Evolutionary conservation across 30 jellyfish, hydroid and myxozoan genomes (phyloP).

Genomic region (Chrysaora quinquecirrha): DNA sequence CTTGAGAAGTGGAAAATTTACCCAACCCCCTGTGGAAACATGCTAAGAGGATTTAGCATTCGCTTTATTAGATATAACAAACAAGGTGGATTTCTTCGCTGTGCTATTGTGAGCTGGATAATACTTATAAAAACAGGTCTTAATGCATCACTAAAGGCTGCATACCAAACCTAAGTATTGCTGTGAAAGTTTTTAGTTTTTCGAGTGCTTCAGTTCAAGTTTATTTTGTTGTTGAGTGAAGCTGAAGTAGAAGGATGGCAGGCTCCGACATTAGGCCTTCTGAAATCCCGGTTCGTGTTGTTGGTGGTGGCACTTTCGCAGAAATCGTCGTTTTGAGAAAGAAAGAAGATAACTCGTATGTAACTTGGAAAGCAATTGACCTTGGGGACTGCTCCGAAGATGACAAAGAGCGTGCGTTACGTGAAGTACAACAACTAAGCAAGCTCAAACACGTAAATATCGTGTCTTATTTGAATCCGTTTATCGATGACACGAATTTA

Average conservation of each 20-base stretch:
- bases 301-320: conserved; percentile 92
- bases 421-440: conserved; percentile 83
- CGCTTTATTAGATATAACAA: background rate
- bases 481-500: conserved; percentile 80
- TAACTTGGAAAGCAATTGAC: conserved; percentile 89
- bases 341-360: conserved; percentile 80
- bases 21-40: conserved; percentile 13
- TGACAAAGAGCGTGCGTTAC: conserved; percentile 74
- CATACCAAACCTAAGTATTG: background rate
- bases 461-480: conserved; percentile 75
- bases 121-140: background rate
- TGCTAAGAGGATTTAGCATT: conserved; percentile 1
- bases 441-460: conserved; percentile 77
- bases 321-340: conserved; percentile 89
- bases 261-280: conserved; percentile 49
- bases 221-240: background rate
- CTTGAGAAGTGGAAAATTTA: too few relatives aligned
- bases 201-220: too few relatives aligned
- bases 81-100: background rate
- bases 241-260: conserved; percentile 11
- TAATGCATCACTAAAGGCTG: too few relatives aligned
- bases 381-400: conserved; percentile 83
- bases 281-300: conserved; percentile 69
- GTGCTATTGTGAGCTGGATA: background rate
- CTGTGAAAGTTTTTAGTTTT: too few relatives aligned